Evolutionary conservation across 2,113 vertebrate species (phyloP), one percentile per base, ranked within the genome.

Genomic region (Alosa alosa): DNA sequence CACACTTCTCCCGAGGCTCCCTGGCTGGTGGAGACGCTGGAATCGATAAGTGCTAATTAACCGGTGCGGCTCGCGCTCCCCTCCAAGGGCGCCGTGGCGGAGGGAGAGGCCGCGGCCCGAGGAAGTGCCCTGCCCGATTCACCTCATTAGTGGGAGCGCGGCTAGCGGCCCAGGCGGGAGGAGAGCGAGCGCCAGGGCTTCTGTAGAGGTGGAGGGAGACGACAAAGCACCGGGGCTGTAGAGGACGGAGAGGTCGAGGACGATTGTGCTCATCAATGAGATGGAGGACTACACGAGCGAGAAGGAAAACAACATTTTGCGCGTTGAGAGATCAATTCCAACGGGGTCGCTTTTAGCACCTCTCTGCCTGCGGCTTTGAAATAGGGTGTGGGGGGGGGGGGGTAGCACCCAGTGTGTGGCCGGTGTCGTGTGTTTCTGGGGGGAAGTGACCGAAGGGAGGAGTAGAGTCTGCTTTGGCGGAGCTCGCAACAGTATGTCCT

Each of bases 101-200:
- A 39, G 64, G n/a, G 41, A 52, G 7, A 72, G 64, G 64, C 64
- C 60, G 36, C 60, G 36, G 64, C 47, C 45, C 17, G 31, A 36
- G 57, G 44, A 52, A 18, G 9, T 46, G 36, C 36, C 85, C 85
- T 64, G 82, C 85, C 64, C 49, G 39, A 86, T 86, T 83, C 82
- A 11, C 55, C 46, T 83, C 64, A 78, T 83, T 78, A 83, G 31
- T 18, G 52, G 8, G 10, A 22, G 46, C 20, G 47, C 25, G 6
- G 22, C 64, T 31, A 13, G 64, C 25, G 22, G 20, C 11, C 11
- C 45, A 39, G 25, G 13, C 41, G 18, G 25, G 10, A 46, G 82
- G 22, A 49, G 44, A 36, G 15, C 41, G 41, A 44, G 41, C 2
- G 41, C 31, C 22, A 13, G 4, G 17, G 4, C 20, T 25, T 72